Percentiles rank a stretch among this genome's conserved stretches.
Conservation (phyloP, 53 echinoderm and acorn worm genomes). For the Temnopleurus reevesii region DNA sequence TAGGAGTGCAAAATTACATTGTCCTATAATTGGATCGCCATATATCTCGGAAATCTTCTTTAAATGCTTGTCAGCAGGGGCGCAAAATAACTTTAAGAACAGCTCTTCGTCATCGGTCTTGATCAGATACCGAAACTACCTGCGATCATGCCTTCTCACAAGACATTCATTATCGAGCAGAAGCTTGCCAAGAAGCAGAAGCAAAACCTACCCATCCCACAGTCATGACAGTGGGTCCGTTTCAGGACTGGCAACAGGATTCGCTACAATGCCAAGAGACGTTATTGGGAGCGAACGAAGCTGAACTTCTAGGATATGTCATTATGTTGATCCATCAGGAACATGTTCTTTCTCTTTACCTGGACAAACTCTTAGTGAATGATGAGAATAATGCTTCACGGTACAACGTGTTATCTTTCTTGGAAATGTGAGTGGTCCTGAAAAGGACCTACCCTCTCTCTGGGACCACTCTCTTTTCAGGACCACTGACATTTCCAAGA, state of each 20-base stretch:
- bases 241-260: slow-evolving; percentile 98
- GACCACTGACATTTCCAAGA: too few species aligned
- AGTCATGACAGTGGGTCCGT: slow-evolving; percentile 97
- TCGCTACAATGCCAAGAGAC: slow-evolving; percentile 98
- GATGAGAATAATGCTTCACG: too few species aligned
- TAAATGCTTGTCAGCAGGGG: too few species aligned
- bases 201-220: slow-evolving; percentile 98
- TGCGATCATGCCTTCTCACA: slow-evolving; percentile 78
- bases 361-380: slow-evolving; percentile 26
- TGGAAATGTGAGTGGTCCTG: too few species aligned
- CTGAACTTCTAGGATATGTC: slow-evolving; percentile 85
- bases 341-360: slow-evolving; percentile 37
- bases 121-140: background rate
- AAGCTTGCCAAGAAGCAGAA: slow-evolving; percentile 99
- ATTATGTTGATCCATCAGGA: too few species aligned
- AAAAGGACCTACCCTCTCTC: too few species aligned
- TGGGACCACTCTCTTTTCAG: too few species aligned
- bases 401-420: too few species aligned
- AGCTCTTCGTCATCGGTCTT: slow-evolving; percentile 29
- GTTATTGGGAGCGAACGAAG: slow-evolving; percentile 98
- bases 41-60: too few species aligned
- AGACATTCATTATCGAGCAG: slow-evolving; percentile 95
- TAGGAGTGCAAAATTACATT: too few species aligned
- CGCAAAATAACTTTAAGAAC: background rate
- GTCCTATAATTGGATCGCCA: too few species aligned